Base-by-base conservation (phyloP, 2,888 invertebrate genomes). In the Entomobrya multifasciata region DNA sequence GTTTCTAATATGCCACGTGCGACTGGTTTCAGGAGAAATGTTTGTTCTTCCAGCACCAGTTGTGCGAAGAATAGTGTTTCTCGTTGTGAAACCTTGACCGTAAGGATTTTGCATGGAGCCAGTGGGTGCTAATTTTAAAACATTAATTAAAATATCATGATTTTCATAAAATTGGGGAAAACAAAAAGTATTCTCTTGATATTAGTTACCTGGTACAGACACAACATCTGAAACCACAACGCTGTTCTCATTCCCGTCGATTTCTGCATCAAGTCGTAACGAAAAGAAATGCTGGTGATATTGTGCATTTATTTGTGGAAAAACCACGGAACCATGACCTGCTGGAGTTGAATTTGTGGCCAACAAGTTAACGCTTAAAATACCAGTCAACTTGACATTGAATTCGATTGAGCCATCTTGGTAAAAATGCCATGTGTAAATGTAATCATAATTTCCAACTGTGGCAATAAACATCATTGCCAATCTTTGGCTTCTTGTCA, bases 381-480 rank as follows among this genome's bases (percentile, higher is more conserved):
- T 83, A 13, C 89, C 89, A 0, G 88, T 60, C 0, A 87, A 36
- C 13, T 80, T 60, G 3, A 83, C 84, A 27, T 85, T 36, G 11
- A 87, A 82, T 30, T 89, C 82, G 25, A 89, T 82, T 0, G 88
- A 44, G 0, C 72, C 89, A 47, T 89, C 89, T 65, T 87, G 88
- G 60, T 86, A 84, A 52, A 89, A 88, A 15, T 78, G 17, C 89
- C 89, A 89, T 1, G 36, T 70, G 60, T 72, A 87, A 15, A 87
- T 49, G 55, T 87, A 89, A 3, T 89, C 88, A 57, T 89, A 89
- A 55, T 89, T 89, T 11, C 87, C 87, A n/a, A 86, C 36, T 2
- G 82, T 79, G 0, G 74, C 74, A 5, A 70, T 44, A 25, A 70
- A 80, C 0, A 60, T 80, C 0, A 88, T 0, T 0, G 76, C 62